Conservation (phyloP, 2,888 invertebrate species). For the Agonopterix subpropinquella region DNA sequence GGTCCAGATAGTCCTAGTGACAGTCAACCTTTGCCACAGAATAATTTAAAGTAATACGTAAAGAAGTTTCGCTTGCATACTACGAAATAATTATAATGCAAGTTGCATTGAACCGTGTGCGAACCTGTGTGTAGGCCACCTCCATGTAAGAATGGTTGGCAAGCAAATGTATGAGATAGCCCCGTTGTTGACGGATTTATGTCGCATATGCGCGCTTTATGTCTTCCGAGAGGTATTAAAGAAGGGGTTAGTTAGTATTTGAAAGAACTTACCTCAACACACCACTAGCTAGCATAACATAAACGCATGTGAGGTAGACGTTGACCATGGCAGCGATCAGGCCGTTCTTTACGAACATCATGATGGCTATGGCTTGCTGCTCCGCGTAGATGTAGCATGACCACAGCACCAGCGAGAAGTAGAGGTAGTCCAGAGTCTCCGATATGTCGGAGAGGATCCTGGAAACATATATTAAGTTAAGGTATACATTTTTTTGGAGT, state of each 20-base stretch:
- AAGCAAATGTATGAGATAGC: too few relatives aligned
- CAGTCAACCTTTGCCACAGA: too few relatives aligned
- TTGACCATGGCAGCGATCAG: slow-evolving; percentile 86
- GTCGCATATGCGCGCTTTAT: too few relatives aligned
- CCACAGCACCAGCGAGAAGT: slow-evolving; percentile 85
- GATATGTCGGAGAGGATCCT: slow-evolving; percentile 76
- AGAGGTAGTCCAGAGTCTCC: slow-evolving; percentile 77
- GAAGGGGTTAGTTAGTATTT: background rate
- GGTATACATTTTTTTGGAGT: background rate
- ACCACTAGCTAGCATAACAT: slow-evolving; percentile 82
- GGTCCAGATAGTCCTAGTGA: too few relatives aligned
- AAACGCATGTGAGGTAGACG: slow-evolving; percentile 85
- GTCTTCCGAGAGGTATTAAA: too few relatives aligned
- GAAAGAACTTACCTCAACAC: slow-evolving; percentile 78
- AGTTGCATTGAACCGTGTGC: too few relatives aligned
- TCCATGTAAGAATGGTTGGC: too few relatives aligned
- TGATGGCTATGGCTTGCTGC: slow-evolving; percentile 87
- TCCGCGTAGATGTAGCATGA: slow-evolving; percentile 90
- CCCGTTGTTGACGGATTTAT: too few relatives aligned
- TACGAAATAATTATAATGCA: too few relatives aligned
- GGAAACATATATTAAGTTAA: slow-evolving; percentile 7
- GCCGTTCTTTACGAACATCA: slow-evolving; percentile 87
- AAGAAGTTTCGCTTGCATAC: too few relatives aligned
- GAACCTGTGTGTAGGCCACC: too few relatives aligned
- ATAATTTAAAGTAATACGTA: too few relatives aligned